Evolutionary conservation across 92 coral and sea anemone genomes (phyloP), one percentile per base, ranked within the genome.

Genomic region (Micromussa lordhowensis): DNA sequence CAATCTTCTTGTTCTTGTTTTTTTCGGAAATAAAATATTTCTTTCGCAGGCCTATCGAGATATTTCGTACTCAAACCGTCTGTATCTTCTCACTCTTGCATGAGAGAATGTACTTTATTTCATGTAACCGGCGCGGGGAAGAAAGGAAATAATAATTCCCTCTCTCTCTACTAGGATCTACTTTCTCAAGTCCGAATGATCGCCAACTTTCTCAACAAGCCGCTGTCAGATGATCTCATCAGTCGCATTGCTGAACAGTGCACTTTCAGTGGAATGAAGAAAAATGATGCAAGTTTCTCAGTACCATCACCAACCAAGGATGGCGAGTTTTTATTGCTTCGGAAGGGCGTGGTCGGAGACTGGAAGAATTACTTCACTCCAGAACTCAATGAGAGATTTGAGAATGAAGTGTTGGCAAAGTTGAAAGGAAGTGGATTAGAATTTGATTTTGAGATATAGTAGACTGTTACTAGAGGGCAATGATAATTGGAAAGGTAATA

Each of bases 321-420:
- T 22, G 72, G 29, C 17, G 35, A 84, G 3, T 9, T 21, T 22
- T 19, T 32, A 14, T 1, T 84, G 21, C 79, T 84, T 3, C 80
- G 80, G 0, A 84, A 84, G 36, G 88, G 88, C 31, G 76, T 54
- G 68, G 88, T 84, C 3, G 88, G 80, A 36, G 80, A 72, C 34
- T 84, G 88, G 88, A 84, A 72, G 55, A 74, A 73, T 22, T 51
- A 84, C 88, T 84, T 84, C 80, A 84, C 80, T 54, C 80, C 71
- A 54, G 88, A 84, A 19, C 68, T 49, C 72, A 53, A 84, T 74
- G 80, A 72, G 21, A 73, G 57, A 58, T 84, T 84, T 57, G 88
- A 73, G 51, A 84, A 72, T 22, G 81, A 84, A 28, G 79, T 84
- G 32, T 29, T 84, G 29, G 81, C 31, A 32, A 84, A 84, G 58